Evolutionary conservation across 2,888 invertebrate species (phyloP).

Genomic region (Drosophila falleni): DNA sequence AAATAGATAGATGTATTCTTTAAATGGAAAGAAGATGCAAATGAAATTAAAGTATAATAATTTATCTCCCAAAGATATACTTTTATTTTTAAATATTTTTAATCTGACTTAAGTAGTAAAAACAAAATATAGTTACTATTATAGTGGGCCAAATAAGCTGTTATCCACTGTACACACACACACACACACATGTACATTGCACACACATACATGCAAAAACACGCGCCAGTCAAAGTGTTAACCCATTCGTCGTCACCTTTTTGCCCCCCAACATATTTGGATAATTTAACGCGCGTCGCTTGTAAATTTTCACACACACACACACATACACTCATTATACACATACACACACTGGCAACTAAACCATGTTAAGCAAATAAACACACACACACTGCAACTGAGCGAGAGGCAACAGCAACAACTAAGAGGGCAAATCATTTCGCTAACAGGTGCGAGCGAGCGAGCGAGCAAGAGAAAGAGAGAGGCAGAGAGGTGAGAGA

Average conservation of each 20-base stretch:
- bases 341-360: slow-evolving; percentile 59
- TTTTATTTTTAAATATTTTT: no score
- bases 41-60: no score
- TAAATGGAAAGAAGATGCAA: no score
- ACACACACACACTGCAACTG: slow-evolving; percentile 57
- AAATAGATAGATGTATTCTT: no score
- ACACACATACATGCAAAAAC: slow-evolving; percentile 19
- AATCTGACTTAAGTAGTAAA: no score
- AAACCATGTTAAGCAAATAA: slow-evolving; percentile 79
- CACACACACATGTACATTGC: not conserved
- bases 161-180: slow-evolving; percentile 2
- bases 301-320: slow-evolving; percentile 72
- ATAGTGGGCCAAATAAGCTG: no score
- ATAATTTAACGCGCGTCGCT: slow-evolving; percentile 80
- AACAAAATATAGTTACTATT: no score
- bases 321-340: slow-evolving; percentile 17
- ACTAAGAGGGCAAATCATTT: not conserved
- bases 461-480: slow-evolving; percentile 7
- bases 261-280: slow-evolving; percentile 78
- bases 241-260: slow-evolving; percentile 80
- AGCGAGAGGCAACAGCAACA: slow-evolving; percentile 2
- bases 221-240: slow-evolving; percentile 67
- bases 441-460: slow-evolving; percentile 15
- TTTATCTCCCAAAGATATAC: no score
- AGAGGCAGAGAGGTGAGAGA: not conserved